Base-by-base conservation (phyloP, 2,113 vertebrate species). In the Plecotus auritus region DNA sequence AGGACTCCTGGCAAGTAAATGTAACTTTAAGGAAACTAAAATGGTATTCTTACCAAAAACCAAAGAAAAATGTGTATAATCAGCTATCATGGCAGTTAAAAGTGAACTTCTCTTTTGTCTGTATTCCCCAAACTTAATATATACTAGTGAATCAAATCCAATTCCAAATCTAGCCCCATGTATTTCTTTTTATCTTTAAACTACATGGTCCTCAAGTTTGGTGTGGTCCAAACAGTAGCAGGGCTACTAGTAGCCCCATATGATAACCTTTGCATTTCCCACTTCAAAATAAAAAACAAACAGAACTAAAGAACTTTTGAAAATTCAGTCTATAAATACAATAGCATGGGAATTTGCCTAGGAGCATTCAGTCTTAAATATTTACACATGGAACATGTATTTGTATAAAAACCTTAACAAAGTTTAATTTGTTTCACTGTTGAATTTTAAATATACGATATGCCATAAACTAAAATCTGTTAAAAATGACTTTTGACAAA, bases 161-260 rank as follows among this genome's bases (percentile, higher is more conserved):
- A 47, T 59, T 88, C 72, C 26, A 88, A 85, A 88, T 59, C 40
- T 90, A 91, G 20, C 61, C 10, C 59, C 26, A 67, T 10, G 69
- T 84, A 70, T 78, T 85, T 26, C 74, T 49, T 92, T 77, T 64
- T n/a, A 77, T 72, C 40, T 94, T 91, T 66, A 76, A 87, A 77
- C 51, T 72, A 35, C 2, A 30, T 47, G 26, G 61, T 59, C 45
- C 56, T 74, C n/a, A 56, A 77, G 40, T 67, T 2, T 93, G 61
- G 4, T 10, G 30, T 17, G 59, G 14, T 54, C 40, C 17, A 54
- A 88, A 67, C 1, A 88, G 28, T 20, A 95, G 14, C 0, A 81
- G 11, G 9, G n/a, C 47, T 70, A 84, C 20, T 42, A 51, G 77
- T 3, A 88, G 37, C 30, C 23, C n/a, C 26, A 77, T 28, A 42